Base-by-base conservation (phyloP, 2,797 vertebrate species). In the Rousettus madagascariensis region DNA sequence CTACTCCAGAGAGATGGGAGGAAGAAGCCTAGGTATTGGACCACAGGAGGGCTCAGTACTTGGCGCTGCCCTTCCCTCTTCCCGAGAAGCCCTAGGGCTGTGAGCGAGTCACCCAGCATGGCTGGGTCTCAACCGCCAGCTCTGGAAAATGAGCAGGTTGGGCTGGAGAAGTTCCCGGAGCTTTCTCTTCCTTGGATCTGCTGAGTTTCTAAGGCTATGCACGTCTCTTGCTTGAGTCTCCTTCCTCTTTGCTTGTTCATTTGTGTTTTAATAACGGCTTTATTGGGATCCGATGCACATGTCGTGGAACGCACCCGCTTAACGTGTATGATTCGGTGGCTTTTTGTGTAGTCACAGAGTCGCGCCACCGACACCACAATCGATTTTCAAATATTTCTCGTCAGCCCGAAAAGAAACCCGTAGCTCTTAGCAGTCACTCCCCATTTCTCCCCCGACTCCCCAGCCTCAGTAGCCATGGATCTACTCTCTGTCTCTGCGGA, bases 251-350 rank as follows among this genome's bases (percentile, higher is more conserved):
- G 38, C 6, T 24, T 2, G 51, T 15, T 8, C 6, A n/a, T 17
- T 33, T 80, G 59, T 9, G 66, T 41, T 61, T 19, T 2, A 1
- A 15, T 5, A 51, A n/a, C 12, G 46, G 74, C 46, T 86, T 72
- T 59, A n/a, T 41, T 36, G 80, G 43, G 82, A 26, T 53, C 9
- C 8, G 55, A 80, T 38, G 6, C 66, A 7, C 19, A 2, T 13
- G 6, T 17, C 20, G 0, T 10, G 53, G 10, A 5, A 10, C 33
- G 26, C 38, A 1, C 17, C 3, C 59, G 33, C 26, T 19, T 41
- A 3, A 20, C 24, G 2, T 15, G 4, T 5, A 6, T 0, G 4
- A 28, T 12, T 33, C 46, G 1, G 2, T 11, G 59, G n/a, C 16
- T 69, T 22, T 69, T 22, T 7, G 59, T 11, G 1, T 1, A 11